Base-by-base conservation (phyloP, 2,113 vertebrate genomes). In the Heteronetta atricapilla region DNA sequence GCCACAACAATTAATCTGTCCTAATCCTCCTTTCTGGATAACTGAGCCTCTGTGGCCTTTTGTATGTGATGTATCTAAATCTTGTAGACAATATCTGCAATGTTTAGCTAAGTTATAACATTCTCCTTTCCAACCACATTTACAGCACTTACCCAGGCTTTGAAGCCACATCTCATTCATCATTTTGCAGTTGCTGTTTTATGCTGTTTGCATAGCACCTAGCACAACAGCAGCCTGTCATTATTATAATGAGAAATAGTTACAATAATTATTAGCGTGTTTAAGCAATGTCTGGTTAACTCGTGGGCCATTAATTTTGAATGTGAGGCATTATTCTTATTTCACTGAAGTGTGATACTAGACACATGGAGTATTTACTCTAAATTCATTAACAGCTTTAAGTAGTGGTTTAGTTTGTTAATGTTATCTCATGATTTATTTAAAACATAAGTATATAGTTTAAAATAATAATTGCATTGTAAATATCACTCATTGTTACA, bases 201-300 rank as follows among this genome's bases (percentile, higher is more conserved):
- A 15, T 62, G 69, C 81, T 87, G 90, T 95, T 96, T 94, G 74
- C 59, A 26, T 14, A 90, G 76, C 90, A 91, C 86, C 94, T 74
- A 91, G 90, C 90, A 86, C 94, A 81, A 58, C 73, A 75, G 56
- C 8, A 22, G 60, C 73, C 68, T 94, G 83, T 86, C 92, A 72
- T 94, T 92, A 95, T 70, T 36, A 25, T 94, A 95, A 92, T 91
- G 93, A 93, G 89, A 58, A 96, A 92, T 76, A 89, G 77, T 90
- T 86, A 63, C 13, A 62, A 76, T 81, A 79, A 64, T 92, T 95
- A 89, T 91, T 80, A 70, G 58, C 70, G 46, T 93, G 68, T 87
- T 96, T 95, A 91, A 90, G 73, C 38, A 52, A 21, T 44, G 82
- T 62, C 89, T 81, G 19, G 46, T 74, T 90, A 85, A 82, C 86